Evolutionary conservation across 1,140 invertebrate genomes (phyloP), one percentile per base, ranked within the genome.

Genomic region (Cylas formicarius): DNA sequence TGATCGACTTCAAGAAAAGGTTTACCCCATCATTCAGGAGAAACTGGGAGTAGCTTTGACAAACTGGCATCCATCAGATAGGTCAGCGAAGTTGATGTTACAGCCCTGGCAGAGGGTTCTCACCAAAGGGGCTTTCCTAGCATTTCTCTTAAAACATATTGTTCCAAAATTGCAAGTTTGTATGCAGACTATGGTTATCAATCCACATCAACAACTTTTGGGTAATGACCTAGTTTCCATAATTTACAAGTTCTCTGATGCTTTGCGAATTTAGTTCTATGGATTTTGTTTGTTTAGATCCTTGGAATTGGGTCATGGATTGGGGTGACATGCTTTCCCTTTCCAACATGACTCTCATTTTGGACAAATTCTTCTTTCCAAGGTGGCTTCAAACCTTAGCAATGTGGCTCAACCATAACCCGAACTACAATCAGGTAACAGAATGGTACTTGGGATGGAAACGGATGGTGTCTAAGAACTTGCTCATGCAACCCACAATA

Each of bases 381-480:
- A 82, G 84, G 52, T 94, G 89, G 89, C 67, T 90, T 24, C 80
- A 87, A 63, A 75, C 80, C 11, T 65, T 94, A 17, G 80, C 80
- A 9, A 62, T 82, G 10, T 93, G 90, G 90, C 65, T 93, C 0
- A 83, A 82, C 60, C 81, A 85, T 58, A 78, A 76, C 11, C 84
- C 84, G 0, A 82, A 87, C 64, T 90, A 84, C 62, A 78, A 83
- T 13, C 85, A 94, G 69, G 80, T 94, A 1, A 81, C 78, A 0
- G 79, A 82, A 24, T 94, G 90, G 90, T 93, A 90, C 61, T 74
- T 77, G 19, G 87, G 86, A 10, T 95, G 90, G 90, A 90, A 91
- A 63, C 67, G 75, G 4, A 76, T 86, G 70, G 67, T 94, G 19
- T 79, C 80, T 21, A 78, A 80, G 13, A 67, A 76, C 22, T 60